phyloP scores from a whole-genome alignment of 92 coral and sea anemone species.

The Zoanthus sansibaricus region DNA sequence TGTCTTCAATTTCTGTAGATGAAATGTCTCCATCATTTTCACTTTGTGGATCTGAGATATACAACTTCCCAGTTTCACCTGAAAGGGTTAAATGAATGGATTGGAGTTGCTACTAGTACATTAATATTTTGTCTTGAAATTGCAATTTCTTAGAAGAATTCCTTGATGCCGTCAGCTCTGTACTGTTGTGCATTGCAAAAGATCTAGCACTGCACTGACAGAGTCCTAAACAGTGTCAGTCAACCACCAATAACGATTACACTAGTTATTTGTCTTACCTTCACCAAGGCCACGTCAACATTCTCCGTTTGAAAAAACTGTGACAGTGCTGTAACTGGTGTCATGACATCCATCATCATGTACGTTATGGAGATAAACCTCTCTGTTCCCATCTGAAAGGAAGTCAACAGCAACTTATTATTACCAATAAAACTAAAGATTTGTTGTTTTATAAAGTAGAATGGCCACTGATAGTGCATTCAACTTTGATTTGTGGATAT shows the following conservation, averaged over 20 bases:
- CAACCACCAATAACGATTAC: not conserved
- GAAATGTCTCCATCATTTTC: slow-evolving; percentile 18
- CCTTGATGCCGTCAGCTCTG: slow-evolving; percentile 1
- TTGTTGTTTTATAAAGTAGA: not conserved
- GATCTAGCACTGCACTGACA: not conserved
- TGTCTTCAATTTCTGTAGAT: slow-evolving; percentile 16
- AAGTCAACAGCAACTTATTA: slow-evolving; percentile 8
- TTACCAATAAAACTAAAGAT: slow-evolving; percentile 5
- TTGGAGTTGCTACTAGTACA: slow-evolving; percentile 12
- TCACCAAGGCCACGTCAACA: slow-evolving; percentile 14
- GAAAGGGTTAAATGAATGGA: not conserved
- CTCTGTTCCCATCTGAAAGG: slow-evolving; percentile 26
- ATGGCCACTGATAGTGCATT: slow-evolving; percentile 9
- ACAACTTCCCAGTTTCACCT: slow-evolving; percentile 8
- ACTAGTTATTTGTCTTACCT: not conserved
- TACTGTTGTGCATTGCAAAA: not conserved
- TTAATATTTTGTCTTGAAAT: not conserved
- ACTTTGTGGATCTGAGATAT: slow-evolving; percentile 16
- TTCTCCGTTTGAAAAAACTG: slow-evolving; percentile 51
- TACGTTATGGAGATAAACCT: slow-evolving; percentile 34
- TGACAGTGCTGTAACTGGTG: slow-evolving; percentile 31
- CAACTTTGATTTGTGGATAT: slow-evolving; percentile 6
- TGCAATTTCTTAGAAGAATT: not conserved
- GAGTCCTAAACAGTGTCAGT: not conserved
- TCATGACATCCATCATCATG: slow-evolving; percentile 41